Evolutionary conservation across 2,888 invertebrate genomes (phyloP), one percentile per base, ranked within the genome.

Genomic region (Schrankia costaestrigalis): DNA sequence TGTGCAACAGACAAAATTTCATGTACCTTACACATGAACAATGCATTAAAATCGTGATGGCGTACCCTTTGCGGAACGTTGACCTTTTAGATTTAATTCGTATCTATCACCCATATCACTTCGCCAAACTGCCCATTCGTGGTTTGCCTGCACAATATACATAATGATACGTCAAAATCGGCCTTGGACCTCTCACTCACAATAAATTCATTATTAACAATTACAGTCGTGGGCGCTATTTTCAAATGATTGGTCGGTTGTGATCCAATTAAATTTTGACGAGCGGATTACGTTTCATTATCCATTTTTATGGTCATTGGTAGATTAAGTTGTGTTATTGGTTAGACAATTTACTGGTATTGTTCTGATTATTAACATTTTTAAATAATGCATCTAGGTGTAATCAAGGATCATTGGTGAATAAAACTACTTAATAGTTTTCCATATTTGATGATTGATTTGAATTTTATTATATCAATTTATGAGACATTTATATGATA

Each of bases 141-240:
- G 60, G 59, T 62, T 49, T 31, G 44, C 49, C 63, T 51, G 63
- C 59, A 71, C 64, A 73, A 67, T 67, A 59, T 52, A 63, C 59
- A 56, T 68, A 72, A 71, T 70, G 62, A 71, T 70, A 71, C 63
- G 60, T 68, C 58, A 52, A 64, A 57, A 52, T 27, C 31, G 19
- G 35, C 81, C 82, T 80, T 81, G 79, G 64, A 68, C 71, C 78
- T 62, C 64, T 81, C 77, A 72, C 78, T 77, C 50, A 63, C 56
- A 61, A 61, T 64, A 70, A 69, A 71, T 71, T 62, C 57, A 64
- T 71, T 67, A 67, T 41, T 63, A 75, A 71, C 63, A 69, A 63
- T 73, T 71, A 62, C 63, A 47, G 44, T 42, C 31, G 57, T 54
- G 52, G 65, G 71, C 47, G 64, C 53, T 42, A 41, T 49, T 58